Evolutionary conservation across 2,888 invertebrate genomes (phyloP).

Genomic region (Amiota mariae): DNA sequence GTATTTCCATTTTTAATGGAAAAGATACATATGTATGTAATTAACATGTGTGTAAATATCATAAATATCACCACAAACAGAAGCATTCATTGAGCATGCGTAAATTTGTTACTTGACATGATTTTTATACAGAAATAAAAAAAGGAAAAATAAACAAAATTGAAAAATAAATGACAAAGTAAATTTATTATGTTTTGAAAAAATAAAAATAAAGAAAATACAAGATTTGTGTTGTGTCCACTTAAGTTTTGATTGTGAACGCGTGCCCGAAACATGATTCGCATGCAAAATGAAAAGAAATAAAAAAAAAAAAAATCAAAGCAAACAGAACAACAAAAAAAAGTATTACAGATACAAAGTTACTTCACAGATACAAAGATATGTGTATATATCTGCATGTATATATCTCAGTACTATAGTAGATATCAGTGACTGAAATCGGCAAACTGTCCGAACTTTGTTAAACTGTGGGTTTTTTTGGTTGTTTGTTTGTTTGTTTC

Average conservation of each 20-base stretch:
- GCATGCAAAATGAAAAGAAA: constrained; percentile 27
- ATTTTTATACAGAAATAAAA: background rate
- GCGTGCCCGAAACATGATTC: constrained; percentile 47
- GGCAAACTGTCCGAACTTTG: background rate
- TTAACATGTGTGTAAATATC: background rate
- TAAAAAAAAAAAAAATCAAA: constrained; percentile 32
- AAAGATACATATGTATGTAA: constrained; percentile 2
- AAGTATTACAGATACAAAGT: too few relatives aligned
- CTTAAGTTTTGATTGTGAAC: constrained; percentile 45
- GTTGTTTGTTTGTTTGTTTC: too few relatives aligned
- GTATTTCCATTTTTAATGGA: background rate
- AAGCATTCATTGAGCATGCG: constrained; percentile 10
- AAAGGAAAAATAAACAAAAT: background rate
- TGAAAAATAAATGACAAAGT: constrained; percentile 1
- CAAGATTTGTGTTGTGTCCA: background rate
- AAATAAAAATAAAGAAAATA: background rate
- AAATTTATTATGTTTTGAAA: background rate
- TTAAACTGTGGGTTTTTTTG: background rate
- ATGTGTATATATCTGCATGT: background rate
- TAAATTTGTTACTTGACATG: background rate
- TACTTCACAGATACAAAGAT: background rate
- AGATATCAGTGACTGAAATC: background rate
- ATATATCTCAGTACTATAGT: too few relatives aligned
- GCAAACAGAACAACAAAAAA: constrained; percentile 32
- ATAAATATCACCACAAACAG: too few relatives aligned